These are phyloP conservation scores for Cyprinodon tularosa DNA, from an alignment of 2,113 vertebrate genomes.

Conservation along the genomic window DNA sequence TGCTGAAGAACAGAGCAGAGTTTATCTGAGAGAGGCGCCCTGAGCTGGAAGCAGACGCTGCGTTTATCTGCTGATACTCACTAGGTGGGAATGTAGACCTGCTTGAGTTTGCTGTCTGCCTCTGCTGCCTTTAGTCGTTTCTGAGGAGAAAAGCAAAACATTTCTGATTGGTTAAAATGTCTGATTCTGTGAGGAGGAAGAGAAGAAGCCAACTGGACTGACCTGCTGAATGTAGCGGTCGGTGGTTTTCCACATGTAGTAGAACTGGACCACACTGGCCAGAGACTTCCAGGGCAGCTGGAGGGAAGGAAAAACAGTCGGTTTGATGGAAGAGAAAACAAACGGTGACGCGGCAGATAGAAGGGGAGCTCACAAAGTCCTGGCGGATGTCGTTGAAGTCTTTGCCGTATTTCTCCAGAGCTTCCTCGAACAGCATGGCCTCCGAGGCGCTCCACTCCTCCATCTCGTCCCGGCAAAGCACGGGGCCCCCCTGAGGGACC, in stretches of 20 bases:
- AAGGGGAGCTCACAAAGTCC: slow-evolving; percentile 86
- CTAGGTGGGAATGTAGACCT: slow-evolving; percentile 96
- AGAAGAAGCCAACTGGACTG: neutral
- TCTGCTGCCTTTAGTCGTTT: slow-evolving; percentile 94
- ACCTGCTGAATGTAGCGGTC: slow-evolving; percentile 96
- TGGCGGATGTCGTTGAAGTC: slow-evolving; percentile 95
- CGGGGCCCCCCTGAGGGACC: slow-evolving; percentile 91
- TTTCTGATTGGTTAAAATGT: neutral
- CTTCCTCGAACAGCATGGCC: slow-evolving; percentile 94
- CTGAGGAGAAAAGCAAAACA: slow-evolving; percentile 56
- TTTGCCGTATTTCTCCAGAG: slow-evolving; percentile 92
- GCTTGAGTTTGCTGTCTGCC: slow-evolving; percentile 93
- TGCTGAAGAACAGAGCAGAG: slow-evolving; percentile 69
- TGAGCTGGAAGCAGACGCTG: too few relatives aligned
- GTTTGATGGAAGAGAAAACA: neutral
- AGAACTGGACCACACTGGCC: slow-evolving; percentile 94
- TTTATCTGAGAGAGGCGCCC: neutral
- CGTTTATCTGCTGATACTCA: slow-evolving; percentile 74
- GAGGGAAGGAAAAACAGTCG: neutral
- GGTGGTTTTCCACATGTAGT: slow-evolving; percentile 98
- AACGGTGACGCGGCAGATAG: neutral
- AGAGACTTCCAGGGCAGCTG: slow-evolving; percentile 95
- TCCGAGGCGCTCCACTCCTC: slow-evolving; percentile 95
- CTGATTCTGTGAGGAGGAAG: too few relatives aligned
- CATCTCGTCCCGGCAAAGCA: slow-evolving; percentile 94